Evolutionary conservation across 2,888 invertebrate species (phyloP).

Genomic region (Drosophila cognata): DNA sequence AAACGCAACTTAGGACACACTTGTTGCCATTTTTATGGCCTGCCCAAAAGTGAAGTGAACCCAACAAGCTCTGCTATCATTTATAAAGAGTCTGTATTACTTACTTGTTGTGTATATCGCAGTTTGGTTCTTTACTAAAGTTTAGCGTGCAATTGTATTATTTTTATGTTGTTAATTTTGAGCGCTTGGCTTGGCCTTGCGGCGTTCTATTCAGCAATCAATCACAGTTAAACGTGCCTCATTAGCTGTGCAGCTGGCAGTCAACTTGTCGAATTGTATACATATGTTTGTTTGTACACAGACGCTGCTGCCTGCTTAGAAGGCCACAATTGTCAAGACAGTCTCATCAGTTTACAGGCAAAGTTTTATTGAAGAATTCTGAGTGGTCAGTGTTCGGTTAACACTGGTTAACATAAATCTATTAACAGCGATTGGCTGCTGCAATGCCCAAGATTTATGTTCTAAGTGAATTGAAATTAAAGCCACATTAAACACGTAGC

Average conservation of each 20-base stretch:
- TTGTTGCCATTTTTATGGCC: constrained; percentile 58
- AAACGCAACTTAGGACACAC: constrained; percentile 50
- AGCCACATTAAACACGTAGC: constrained; percentile 25
- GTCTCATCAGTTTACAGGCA: background rate
- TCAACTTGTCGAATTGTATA: constrained; percentile 9
- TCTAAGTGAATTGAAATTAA: constrained; percentile 8
- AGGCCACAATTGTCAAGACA: constrained; percentile 26
- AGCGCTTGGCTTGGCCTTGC: constrained; percentile 46
- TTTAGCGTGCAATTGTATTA: constrained; percentile 20
- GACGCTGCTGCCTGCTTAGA: constrained; percentile 3
- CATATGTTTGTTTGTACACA: background rate
- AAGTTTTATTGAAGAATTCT: constrained; percentile 37
- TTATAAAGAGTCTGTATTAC: constrained; percentile 23
- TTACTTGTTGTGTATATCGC: background rate
- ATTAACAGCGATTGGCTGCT: constrained; percentile 25
- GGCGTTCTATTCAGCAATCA: constrained; percentile 42
- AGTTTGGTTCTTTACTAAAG: constrained; percentile 15
- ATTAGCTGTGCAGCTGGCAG: constrained; percentile 43
- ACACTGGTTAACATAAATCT: constrained; percentile 46
- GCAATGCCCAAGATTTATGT: constrained; percentile 5
- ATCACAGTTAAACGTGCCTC: constrained; percentile 49
- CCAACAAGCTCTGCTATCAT: constrained; percentile 25
- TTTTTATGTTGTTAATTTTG: constrained; percentile 33
- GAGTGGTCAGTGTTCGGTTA: constrained; percentile 35
- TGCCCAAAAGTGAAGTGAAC: constrained; percentile 12